Evolutionary conservation across 1,140 invertebrate species (phyloP), one percentile per base, ranked within the genome.

Genomic region (Caenorhabditis elegans): DNA sequence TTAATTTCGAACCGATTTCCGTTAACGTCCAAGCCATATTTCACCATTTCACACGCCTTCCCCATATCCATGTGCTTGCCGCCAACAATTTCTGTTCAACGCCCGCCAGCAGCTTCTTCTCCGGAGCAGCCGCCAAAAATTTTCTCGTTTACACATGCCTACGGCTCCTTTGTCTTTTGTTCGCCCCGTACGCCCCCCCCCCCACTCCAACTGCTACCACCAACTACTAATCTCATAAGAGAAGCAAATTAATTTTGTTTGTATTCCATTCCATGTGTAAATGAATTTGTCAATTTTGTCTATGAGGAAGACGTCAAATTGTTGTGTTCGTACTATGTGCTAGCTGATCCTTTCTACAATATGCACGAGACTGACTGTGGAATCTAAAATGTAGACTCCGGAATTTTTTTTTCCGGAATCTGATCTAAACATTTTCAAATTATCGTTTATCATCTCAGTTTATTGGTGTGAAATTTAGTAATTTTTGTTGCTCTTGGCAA

Each of bases 1-100:
- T 70, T 70, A 70, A 70, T 70, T 70, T 70, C 60, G 13, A 70
- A 70, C 60, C 60, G 60, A 60, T 60, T 60, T 60, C 55, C 55
- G 55, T 3, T 15, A 53, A 53, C 22, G 24, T 53, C 28, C 17
- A 36, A 43, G 60, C 60, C 34, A 70, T 70, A 70, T 70, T 70
- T 70, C 60, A 70, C 60, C 60, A 70, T 70, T 70, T 70, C 60
- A 70, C 60, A 70, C 60, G 60, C 60, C 60, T 70, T 17, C 34
- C n/a, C 53, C 49, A 4, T 17, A 26, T 28, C 26, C 13, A n/a
- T n/a, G 26, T 28, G 39, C 34, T 34, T 31, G 26, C 60, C 26
- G 13, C 34, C 55, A 19, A 31, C 55, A 60, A 60, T 34, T 60
- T 60, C 34, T 70, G 60, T 70, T 70, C 60, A 31, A 60, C 28